Evolutionary conservation across 2,888 invertebrate species (phyloP).

Genomic region (Agrotis exclamationis): DNA sequence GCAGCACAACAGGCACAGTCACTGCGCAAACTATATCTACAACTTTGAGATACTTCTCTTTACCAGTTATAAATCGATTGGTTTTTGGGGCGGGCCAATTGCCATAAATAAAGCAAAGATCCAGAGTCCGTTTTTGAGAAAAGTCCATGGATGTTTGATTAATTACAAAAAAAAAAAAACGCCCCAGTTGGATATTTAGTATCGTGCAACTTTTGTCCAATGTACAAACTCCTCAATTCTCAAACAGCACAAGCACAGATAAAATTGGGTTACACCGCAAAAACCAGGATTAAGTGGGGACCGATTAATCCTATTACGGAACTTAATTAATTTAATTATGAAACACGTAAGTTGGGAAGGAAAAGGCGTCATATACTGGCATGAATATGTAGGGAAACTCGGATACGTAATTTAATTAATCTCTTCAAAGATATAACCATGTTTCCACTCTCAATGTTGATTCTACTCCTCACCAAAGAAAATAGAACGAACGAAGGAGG

Average conservation of each 20-base stretch:
- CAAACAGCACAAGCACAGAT: neutral
- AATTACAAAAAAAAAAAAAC: no score
- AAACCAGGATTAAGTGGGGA: constrained; percentile 32
- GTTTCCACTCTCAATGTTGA: constrained; percentile 24
- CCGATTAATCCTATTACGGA: constrained; percentile 40
- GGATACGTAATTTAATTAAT: constrained; percentile 44
- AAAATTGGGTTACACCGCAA: constrained; percentile 22
- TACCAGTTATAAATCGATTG: no score
- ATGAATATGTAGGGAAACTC: constrained; percentile 26
- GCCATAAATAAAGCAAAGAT: no score
- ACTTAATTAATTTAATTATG: constrained; percentile 50
- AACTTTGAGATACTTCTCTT: no score
- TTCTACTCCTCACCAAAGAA: constrained; percentile 26
- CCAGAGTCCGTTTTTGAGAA: no score
- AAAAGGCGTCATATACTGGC: constrained; percentile 11
- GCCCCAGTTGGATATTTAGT: no score
- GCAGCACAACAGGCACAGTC: no score
- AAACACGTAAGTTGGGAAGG: constrained; percentile 41
- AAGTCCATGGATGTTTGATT: no score
- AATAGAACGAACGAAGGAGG: constrained; percentile 22
- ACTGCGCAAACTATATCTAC: no score
- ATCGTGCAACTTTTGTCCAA: neutral
- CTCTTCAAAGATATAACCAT: constrained; percentile 23
- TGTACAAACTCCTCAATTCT: neutral
- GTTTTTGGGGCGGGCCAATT: no score